Evolutionary conservation across 2,797 vertebrate species (phyloP).

Genomic region (Chiroxiphia lanceolata): DNA sequence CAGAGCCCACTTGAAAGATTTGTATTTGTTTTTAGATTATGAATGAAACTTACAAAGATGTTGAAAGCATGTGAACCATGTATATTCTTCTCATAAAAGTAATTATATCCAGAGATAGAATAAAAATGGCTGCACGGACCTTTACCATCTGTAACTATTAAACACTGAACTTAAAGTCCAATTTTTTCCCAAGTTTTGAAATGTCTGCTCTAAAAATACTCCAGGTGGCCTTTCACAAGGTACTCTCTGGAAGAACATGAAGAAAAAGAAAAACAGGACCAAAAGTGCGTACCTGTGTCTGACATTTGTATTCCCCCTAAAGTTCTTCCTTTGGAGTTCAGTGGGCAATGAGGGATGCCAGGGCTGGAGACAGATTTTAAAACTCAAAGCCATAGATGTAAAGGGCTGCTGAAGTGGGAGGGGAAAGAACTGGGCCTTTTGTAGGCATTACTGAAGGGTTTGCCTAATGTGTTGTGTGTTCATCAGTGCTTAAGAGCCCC

Average conservation of each 20-base stretch:
- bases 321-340: neutral
- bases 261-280: neutral
- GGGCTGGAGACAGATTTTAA: neutral
- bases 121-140: neutral
- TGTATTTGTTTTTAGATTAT: neutral
- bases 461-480: neutral
- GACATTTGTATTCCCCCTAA: neutral
- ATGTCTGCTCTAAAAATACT: neutral
- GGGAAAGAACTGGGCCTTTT: neutral
- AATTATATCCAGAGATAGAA: slow-evolving; percentile 14
- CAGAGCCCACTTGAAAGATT: neutral
- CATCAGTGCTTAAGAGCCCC: neutral
- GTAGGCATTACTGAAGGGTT: neutral
- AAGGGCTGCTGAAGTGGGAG: neutral
- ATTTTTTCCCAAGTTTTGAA: neutral
- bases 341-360: neutral
- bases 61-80: neutral
- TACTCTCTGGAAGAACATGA: neutral
- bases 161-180: neutral
- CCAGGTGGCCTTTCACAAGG: neutral
- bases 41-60: neutral
- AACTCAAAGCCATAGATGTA: neutral
- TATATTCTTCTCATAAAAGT: slow-evolving; percentile 2
- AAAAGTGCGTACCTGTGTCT: neutral
- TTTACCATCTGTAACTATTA: neutral